These are phyloP conservation scores for Crocuta crocuta DNA, from an alignment of 2,113 vertebrate genomes.

Conservation along the genomic window DNA sequence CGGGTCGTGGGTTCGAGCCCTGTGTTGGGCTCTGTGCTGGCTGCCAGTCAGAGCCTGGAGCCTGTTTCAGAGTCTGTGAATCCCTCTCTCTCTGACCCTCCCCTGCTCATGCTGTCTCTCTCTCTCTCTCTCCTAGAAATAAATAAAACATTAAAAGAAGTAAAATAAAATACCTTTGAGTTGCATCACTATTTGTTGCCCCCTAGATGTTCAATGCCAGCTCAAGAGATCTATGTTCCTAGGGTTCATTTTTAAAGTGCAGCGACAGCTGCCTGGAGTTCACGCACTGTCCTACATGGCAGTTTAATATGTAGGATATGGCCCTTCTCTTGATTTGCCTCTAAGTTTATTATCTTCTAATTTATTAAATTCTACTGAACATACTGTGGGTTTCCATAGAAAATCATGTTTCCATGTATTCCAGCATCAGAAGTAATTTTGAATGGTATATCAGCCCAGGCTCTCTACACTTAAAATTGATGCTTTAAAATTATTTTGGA, in stretches of 20 bases:
- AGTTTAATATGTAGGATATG: neutral
- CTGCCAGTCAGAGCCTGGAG: no score
- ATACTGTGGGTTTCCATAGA: neutral
- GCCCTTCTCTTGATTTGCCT: neutral
- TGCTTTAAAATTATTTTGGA: conserved; percentile 20
- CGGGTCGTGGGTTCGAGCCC: no score
- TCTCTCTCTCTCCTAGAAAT: no score
- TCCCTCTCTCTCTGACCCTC: no score
- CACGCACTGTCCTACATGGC: neutral
- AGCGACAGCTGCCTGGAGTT: neutral
- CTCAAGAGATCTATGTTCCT: neutral
- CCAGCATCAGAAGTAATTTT: neutral
- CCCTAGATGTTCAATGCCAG: neutral
- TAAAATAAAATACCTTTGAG: neutral
- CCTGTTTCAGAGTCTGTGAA: no score
- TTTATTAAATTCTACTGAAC: neutral
- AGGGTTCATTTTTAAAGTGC: neutral
- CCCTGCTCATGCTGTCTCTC: no score
- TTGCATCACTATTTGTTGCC: neutral
- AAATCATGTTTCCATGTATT: neutral
- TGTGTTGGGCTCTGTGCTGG: no score
- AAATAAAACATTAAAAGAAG: no score
- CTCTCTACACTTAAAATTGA: neutral
- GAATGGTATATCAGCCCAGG: neutral
- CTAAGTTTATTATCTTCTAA: neutral